Evolutionary conservation across 2,797 vertebrate genomes (phyloP), one percentile per base, ranked within the genome.

Genomic region (Anniella stebbinsi): DNA sequence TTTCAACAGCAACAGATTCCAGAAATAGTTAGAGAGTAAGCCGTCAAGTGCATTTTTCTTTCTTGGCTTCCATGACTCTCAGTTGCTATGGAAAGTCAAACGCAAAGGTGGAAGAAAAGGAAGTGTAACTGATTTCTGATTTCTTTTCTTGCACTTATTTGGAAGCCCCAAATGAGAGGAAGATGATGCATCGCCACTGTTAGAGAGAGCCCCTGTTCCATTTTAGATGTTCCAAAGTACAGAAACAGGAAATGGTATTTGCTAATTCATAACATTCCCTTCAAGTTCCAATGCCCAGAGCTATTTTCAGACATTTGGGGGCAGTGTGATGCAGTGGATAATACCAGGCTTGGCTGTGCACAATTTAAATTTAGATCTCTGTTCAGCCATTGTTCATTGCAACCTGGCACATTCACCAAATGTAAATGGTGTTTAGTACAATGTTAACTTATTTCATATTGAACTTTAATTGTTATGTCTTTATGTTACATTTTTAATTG

Each of bases 231-330:
- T 12, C 41, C 21, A 45, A 30, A 48, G 18, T 11, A 23, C 9
- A 13, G 41, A 67, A 87, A 78, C 41, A 17, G 30, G 41, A 2
- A 28, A 4, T 38, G 21, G 57, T 38, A 41, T 15, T 25, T 63
- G 36, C 25, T 48, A 10, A 33, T 36, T 25, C 10, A n/a, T 66
- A 0, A n/a, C 33, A n/a, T 87, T 60, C 7, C n/a, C 51, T 73
- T 11, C 9, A 76, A 33, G 30, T 63, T 66, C 36, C 30, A 23
- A 13, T 33, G 41, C 66, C 18, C 45, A n/a, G 48, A 78, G 10
- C 57, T 48, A 28, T 18, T 4, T 87, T 87, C 63, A 87, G 60
- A 78, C 86, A 67, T 87, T 78, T 87, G 86, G 86, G 86, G 86
- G 75, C 86, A 87, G 75, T 87, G 60, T 87, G 60, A 51, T 48